Conservation (phyloP, 2,113 vertebrate genomes). For the Zosterops japonicus region DNA sequence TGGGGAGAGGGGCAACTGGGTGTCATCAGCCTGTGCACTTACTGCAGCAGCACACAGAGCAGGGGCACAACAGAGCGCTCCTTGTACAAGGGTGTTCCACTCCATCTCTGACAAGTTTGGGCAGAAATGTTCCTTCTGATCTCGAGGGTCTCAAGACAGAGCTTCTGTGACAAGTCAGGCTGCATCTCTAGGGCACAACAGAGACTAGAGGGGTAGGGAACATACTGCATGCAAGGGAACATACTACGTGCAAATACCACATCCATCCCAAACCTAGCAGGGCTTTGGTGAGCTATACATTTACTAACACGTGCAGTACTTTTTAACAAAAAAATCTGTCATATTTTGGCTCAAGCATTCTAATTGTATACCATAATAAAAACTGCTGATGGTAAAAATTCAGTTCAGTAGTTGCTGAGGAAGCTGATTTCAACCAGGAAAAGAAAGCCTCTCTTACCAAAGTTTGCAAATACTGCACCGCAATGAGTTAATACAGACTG, state of each 20-base stretch:
- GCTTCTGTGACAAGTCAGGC: background rate
- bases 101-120: rapidly evolving
- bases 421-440: background rate
- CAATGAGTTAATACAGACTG: constrained; percentile 24
- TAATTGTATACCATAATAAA: background rate
- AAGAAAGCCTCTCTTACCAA: background rate
- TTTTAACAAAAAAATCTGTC: background rate
- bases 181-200: background rate
- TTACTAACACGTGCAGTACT: background rate
- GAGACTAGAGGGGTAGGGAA: background rate
- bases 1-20: rapidly evolving
- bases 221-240: background rate
- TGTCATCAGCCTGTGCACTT: rapidly evolving
- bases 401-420: background rate
- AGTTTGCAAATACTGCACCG: background rate
- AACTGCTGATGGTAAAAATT: background rate
- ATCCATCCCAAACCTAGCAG: background rate
- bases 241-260: rapidly evolving
- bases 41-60: background rate
- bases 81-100: rapidly evolving
- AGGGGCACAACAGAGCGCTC: background rate
- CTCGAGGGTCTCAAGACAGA: background rate
- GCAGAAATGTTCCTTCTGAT: background rate
- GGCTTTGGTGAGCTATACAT: background rate
- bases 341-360: background rate